A percentile compares a stretch with the other conserved stretches of the same genome.
These are phyloP conservation scores for Chaetogeoica ovagalla DNA, from an alignment of 2,888 invertebrate genomes.

Conservation along the genomic window DNA sequence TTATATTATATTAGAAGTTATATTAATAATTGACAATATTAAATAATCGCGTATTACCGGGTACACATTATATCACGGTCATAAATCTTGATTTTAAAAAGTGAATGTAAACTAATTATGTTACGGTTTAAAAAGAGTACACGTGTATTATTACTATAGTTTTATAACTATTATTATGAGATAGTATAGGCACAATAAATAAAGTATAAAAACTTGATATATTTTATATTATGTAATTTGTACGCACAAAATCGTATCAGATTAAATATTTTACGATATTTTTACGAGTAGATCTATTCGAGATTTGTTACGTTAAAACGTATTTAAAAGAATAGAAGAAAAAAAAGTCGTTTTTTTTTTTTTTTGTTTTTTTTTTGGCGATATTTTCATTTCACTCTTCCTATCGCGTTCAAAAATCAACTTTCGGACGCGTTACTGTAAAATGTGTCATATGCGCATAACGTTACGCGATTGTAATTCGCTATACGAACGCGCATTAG, in stretches of 20 bases:
- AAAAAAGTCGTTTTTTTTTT: too few relatives aligned
- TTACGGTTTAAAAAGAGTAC: conserved; percentile 18
- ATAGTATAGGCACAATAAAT: conserved; percentile 29
- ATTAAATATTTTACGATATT: not conserved
- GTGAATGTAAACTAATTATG: conserved; percentile 44
- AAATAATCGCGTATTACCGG: conserved; percentile 1
- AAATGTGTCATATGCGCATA: too few relatives aligned
- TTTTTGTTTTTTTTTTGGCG: too few relatives aligned
- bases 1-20: too few relatives aligned
- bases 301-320: not conserved
- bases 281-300: not conserved
- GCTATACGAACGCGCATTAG: too few relatives aligned
- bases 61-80: not conserved
- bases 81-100: conserved; percentile 37
- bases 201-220: conserved; percentile 27
- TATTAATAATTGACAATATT: conserved; percentile 28
- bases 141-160: not conserved
- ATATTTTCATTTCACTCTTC: too few relatives aligned
- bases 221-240: conserved; percentile 35
- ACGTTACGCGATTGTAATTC: too few relatives aligned
- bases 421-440: too few relatives aligned
- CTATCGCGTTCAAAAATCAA: too few relatives aligned
- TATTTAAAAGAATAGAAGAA: too few relatives aligned
- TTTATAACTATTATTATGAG: not conserved
- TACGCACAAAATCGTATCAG: not conserved